Base-by-base conservation (phyloP, 2,113 vertebrate genomes). In the Mus spicilegus region DNA sequence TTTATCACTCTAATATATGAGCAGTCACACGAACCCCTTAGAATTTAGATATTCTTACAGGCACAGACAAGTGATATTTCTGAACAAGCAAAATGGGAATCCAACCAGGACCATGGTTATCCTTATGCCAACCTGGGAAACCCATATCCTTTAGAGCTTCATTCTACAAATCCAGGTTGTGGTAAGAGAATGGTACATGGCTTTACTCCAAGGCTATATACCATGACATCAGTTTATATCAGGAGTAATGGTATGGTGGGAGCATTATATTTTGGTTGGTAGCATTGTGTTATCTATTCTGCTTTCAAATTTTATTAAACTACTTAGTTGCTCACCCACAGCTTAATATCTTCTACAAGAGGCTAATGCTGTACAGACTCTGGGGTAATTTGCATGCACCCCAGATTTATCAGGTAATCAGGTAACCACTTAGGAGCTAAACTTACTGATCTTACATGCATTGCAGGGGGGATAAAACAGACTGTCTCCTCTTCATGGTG, bases 381-480 rank as follows among this genome's bases (percentile, higher is more conserved):
- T 0, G 42, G 91, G 20, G 36, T 82, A 73, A 76, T 94, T 87
- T 94, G 36, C 26, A 69, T 82, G 33, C 33, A 0, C 33, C 82
- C 72, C 61, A 72, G 54, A 95, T 93, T 95, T 82, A 86, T 78
- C 87, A 87, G n/a, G 39, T 73, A 77, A 93, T 85, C 72, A 46
- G 6, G 26, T n/a, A 93, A 76, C 51, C 33, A 86, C 58, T 81
- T 91, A 86, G 58, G 63, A 93, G 13, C 87, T 95, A 63, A 93
- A 91, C 91, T 72, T 72, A 89, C 61, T 56, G 42, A 90, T 94
- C 51, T 51, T 30, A 3, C 46, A n/a, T 77, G 33, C 63, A 51
- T 88, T 69, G 46, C 54, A 54, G 86, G 42, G 92, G 5, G 33
- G 75, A 33, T n/a, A 76, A 72, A 77, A 67, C n/a, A 82, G 54